A percentile compares a stretch with the other conserved stretches of the same genome.
Evolutionary conservation across 2,113 vertebrate species (phyloP).

Genomic region (Prionailurus viverrinus): DNA sequence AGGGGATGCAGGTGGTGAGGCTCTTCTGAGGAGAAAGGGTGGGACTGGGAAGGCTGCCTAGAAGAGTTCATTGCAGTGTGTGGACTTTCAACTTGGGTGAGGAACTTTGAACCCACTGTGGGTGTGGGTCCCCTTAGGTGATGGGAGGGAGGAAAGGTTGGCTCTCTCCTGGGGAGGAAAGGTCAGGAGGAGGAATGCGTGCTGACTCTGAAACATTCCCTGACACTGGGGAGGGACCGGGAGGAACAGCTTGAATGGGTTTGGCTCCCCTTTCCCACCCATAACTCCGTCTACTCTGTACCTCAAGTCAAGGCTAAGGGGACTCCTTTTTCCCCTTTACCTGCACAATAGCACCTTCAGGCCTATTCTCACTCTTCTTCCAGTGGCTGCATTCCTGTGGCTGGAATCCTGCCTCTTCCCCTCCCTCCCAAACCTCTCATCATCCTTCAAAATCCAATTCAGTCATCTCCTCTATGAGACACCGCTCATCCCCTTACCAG

Average conservation of each 20-base stretch:
- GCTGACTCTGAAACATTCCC: neutral
- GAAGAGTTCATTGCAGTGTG: neutral
- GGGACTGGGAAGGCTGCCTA: neutral
- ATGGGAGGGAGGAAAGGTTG: neutral
- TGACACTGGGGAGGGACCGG: neutral
- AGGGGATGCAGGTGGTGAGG: neutral
- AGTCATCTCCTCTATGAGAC: neutral
- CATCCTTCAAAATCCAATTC: neutral
- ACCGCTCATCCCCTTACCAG: neutral
- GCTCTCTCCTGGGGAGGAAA: neutral
- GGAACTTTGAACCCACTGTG: neutral
- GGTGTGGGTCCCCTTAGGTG: neutral
- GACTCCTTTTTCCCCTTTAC: neutral
- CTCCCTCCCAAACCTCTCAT: neutral
- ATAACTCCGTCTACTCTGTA: neutral
- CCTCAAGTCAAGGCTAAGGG: neutral
- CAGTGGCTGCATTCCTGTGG: neutral
- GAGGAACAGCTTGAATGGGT: neutral
- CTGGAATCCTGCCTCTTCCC: neutral
- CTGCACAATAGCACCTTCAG: neutral
- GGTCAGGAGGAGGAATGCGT: neutral
- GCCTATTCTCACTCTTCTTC: neutral
- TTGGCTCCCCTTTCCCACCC: neutral
- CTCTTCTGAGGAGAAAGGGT: neutral
- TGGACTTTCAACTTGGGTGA: neutral